Percentiles rank a stretch among this genome's conserved stretches.
Conservation (phyloP, 2,113 vertebrate species). For the Monopterus albus region DNA sequence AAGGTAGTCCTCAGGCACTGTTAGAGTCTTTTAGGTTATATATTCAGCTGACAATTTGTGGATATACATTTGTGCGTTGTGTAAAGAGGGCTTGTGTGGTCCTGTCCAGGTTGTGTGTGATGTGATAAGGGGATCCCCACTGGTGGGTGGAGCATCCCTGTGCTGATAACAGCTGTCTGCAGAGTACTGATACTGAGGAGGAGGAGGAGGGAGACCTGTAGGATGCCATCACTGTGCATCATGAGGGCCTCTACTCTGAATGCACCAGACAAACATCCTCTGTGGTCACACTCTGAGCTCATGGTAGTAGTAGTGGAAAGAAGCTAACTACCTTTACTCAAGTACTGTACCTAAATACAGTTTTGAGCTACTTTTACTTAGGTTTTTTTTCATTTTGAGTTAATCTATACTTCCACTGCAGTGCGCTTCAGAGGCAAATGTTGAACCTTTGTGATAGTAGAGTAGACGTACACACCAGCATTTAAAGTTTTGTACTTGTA, state of each 20-base stretch:
- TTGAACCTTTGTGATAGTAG: background rate
- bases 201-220: slow-evolving; percentile 57
- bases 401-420: background rate
- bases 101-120: slow-evolving; percentile 59
- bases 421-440: background rate
- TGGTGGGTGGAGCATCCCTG: slow-evolving; percentile 76
- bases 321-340: background rate
- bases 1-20: slow-evolving; percentile 23
- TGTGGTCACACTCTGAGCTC: background rate
- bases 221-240: slow-evolving; percentile 39
- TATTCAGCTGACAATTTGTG: slow-evolving; percentile 23
- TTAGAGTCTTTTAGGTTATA: slow-evolving; percentile 31
- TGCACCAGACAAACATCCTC: slow-evolving; percentile 6
- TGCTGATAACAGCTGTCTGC: slow-evolving; percentile 76
- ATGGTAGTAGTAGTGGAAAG: background rate
- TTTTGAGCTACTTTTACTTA: too few relatives aligned
- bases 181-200: slow-evolving; percentile 73
- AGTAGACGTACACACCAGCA: too few relatives aligned
- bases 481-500: background rate
- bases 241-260: slow-evolving; percentile 53
- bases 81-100: slow-evolving; percentile 29
- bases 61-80: slow-evolving; percentile 5
- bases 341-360: too few relatives aligned
- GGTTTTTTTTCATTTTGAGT: background rate
- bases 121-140: slow-evolving; percentile 81